A percentile compares a stretch with the other conserved stretches of the same genome.
Conservation (phyloP, 2,797 vertebrate genomes). For the Rhinogobio ventralis region DNA sequence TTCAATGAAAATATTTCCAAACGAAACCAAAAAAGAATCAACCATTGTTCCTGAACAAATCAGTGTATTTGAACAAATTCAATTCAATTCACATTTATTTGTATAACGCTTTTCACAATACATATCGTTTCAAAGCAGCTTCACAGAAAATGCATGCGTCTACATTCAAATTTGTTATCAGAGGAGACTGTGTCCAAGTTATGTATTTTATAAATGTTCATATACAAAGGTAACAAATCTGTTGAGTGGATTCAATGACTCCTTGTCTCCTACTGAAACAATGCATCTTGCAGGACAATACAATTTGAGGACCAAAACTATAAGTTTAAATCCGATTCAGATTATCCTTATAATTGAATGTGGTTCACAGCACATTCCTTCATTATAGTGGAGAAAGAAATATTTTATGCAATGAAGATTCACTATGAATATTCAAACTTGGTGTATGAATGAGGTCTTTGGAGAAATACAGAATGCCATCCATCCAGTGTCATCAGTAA, state of each 20-base stretch:
- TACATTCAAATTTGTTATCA: too few species aligned
- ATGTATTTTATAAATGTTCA: too few species aligned
- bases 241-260: not conserved
- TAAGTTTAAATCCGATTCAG: not conserved
- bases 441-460: not conserved
- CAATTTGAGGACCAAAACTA: not conserved
- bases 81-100: too few species aligned
- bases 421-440: not conserved
- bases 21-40: not conserved
- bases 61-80: not conserved
- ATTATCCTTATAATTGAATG: not conserved
- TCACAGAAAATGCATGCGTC: too few species aligned
- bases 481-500: constrained; percentile 12
- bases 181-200: too few species aligned
- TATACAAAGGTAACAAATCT: too few species aligned
- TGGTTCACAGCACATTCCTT: not conserved
- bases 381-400: not conserved
- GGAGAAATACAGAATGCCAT: not conserved
- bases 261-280: not conserved
- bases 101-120: too few species aligned
- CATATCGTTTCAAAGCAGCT: too few species aligned
- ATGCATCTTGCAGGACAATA: not conserved
- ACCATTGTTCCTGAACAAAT: not conserved
- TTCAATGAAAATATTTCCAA: not conserved
- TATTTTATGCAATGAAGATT: not conserved